Conservation (phyloP, 2,888 invertebrate genomes). For the Tenthredo distinguenda region DNA sequence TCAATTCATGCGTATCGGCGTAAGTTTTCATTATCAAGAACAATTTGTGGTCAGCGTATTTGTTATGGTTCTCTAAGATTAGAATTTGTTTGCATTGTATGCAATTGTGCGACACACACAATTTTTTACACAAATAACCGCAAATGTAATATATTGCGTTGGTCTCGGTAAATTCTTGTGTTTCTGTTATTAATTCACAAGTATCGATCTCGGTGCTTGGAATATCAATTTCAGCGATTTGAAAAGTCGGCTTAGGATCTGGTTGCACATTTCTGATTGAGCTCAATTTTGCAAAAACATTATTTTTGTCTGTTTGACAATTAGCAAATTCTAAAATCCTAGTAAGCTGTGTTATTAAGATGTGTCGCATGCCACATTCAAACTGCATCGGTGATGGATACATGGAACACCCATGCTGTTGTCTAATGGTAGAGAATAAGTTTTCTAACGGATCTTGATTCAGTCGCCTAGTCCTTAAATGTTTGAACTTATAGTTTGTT, state of each 20-base stretch:
- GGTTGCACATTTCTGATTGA: background rate
- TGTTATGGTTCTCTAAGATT: no score
- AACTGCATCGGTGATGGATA: conserved; percentile 24
- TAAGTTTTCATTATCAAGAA: no score
- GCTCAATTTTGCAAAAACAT: background rate
- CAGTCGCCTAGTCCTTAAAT: background rate
- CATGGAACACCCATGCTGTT: conserved; percentile 7
- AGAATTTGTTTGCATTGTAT: no score
- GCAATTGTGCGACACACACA: no score
- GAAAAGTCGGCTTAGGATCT: background rate
- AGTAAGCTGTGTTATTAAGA: background rate
- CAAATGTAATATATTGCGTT: no score
- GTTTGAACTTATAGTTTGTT: background rate
- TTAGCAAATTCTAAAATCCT: conserved; percentile 1
- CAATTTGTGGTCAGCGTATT: no score
- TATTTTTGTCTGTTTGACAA: background rate
- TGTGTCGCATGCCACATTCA: conserved; percentile 3
- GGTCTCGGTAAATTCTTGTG: no score
- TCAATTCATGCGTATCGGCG: no score
- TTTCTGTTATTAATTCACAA: no score
- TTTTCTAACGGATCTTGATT: conserved; percentile 4
- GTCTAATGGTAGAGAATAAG: background rate
- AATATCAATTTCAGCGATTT: background rate
- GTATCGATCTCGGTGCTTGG: background rate
- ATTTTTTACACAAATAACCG: no score